These are phyloP conservation scores for Nymphalis io DNA, from an alignment of 1,140 invertebrate species.

Conservation along the genomic window DNA sequence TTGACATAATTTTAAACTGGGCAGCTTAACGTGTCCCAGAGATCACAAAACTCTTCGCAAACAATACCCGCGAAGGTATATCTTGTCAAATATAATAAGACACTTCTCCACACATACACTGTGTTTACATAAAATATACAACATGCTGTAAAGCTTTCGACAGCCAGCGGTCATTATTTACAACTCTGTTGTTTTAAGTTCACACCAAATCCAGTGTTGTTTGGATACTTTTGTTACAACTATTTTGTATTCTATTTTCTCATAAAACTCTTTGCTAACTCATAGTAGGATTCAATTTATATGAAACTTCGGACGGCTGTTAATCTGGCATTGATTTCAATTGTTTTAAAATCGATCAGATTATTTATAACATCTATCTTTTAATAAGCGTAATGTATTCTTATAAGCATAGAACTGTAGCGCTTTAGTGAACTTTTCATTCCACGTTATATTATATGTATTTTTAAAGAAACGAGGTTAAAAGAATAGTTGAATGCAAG, in stretches of 20 bases:
- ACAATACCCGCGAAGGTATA: constrained; percentile 51
- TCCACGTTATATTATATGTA: constrained; percentile 56
- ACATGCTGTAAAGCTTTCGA: constrained; percentile 53
- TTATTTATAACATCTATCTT: constrained; percentile 44
- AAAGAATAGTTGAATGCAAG: constrained; percentile 25
- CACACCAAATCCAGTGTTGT: constrained; percentile 22
- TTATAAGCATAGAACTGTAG: constrained; percentile 46
- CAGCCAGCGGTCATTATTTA: constrained; percentile 56
- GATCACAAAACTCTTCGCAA: constrained; percentile 48
- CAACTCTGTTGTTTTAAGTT: constrained; percentile 52
- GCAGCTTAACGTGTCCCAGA: constrained; percentile 31
- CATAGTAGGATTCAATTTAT: constrained; percentile 49
- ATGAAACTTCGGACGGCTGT: constrained; percentile 63
- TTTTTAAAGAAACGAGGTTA: background rate
- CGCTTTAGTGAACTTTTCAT: constrained; percentile 78
- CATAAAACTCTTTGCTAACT: constrained; percentile 51
- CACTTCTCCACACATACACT: constrained; percentile 44
- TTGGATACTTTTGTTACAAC: constrained; percentile 16
- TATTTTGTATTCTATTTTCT: constrained; percentile 43
- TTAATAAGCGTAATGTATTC: constrained; percentile 70
- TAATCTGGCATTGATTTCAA: constrained; percentile 31
- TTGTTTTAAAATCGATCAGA: constrained; percentile 36
- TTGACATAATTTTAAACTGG: constrained; percentile 57
- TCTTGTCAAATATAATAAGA: constrained; percentile 49
- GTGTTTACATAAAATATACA: constrained; percentile 62